Percentiles rank a stretch among this genome's conserved stretches.
Conservation (phyloP, 1,140 invertebrate species). For the Drosophila ironensis region DNA sequence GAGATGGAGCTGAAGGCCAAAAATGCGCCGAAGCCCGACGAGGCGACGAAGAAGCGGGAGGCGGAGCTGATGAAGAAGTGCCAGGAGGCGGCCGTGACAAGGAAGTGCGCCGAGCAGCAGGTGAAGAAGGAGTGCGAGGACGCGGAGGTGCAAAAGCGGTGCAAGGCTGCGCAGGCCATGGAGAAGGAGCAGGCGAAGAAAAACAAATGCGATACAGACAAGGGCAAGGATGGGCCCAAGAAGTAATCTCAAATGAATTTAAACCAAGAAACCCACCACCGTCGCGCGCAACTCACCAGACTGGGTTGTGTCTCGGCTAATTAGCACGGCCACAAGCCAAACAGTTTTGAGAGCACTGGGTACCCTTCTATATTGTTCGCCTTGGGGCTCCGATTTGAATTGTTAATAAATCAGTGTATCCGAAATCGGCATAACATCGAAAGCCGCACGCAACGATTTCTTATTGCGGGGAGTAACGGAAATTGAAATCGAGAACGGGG, state of each 20-base stretch:
- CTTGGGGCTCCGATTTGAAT: constrained; percentile 59
- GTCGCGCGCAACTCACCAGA: neutral
- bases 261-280: neutral
- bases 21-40: neutral
- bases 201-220: neutral
- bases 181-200: neutral
- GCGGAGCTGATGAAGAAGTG: neutral
- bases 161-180: neutral
- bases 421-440: constrained; percentile 55
- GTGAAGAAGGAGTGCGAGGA: neutral
- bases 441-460: constrained; percentile 33
- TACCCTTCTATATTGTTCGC: constrained; percentile 8
- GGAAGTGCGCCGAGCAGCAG: neutral
- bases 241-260: neutral
- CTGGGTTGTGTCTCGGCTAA: neutral
- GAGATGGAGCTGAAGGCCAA: neutral
- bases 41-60: neutral
- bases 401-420: constrained; percentile 60
- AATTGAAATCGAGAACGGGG: constrained; percentile 53
- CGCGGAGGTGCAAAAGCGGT: neutral
- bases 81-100: neutral
- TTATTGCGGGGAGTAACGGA: constrained; percentile 46
- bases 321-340: neutral
- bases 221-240: constrained; percentile 16
- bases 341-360: neutral